A percentile compares a stretch with the other conserved stretches of the same genome.
Conservation (phyloP, 2,888 invertebrate species). For the Zygaena filipendulae region DNA sequence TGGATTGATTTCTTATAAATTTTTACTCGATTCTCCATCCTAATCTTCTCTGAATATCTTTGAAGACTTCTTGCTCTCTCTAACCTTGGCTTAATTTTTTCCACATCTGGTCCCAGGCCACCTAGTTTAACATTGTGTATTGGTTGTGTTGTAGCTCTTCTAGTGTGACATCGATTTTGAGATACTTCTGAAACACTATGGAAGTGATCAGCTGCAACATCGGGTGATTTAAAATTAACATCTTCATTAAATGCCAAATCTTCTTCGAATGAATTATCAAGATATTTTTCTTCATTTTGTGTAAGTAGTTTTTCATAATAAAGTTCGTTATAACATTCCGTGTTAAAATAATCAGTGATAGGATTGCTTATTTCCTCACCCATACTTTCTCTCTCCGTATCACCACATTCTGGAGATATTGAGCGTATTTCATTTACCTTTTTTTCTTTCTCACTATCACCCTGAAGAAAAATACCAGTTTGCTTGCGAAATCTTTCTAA, state of each 20-base stretch:
- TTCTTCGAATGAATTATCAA: conserved; percentile 37
- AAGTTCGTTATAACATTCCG: conserved; percentile 54
- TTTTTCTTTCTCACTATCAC: conserved; percentile 15
- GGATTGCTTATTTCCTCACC: conserved; percentile 28
- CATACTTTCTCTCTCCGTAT: conserved; percentile 51
- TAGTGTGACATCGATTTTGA: conserved; percentile 28
- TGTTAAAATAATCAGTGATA: conserved; percentile 38
- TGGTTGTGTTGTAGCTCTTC: conserved; percentile 32
- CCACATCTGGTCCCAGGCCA: conserved; percentile 52
- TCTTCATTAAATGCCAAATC: conserved; percentile 24
- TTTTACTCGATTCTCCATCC: conserved; percentile 53
- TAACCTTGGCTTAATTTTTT: conserved; percentile 47
- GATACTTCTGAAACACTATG: conserved; percentile 46
- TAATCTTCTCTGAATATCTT: conserved; percentile 56
- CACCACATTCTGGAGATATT: conserved; percentile 50
- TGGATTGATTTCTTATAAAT: conserved; percentile 47
- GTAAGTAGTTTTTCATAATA: conserved; percentile 47
- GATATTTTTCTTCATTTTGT: conserved; percentile 28
- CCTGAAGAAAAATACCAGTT: conserved; percentile 29
- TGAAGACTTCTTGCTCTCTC: conserved; percentile 57
- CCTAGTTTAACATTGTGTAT: conserved; percentile 41
- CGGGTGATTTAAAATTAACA: conserved; percentile 22
- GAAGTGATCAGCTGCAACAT: conserved; percentile 14
- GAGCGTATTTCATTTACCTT: conserved; percentile 39
- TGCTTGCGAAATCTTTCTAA: conserved; percentile 53